Percentiles rank a stretch among this genome's conserved stretches.
phyloP scores from a whole-genome alignment of 2,113 vertebrate species.

The Lycaon pictus region DNA sequence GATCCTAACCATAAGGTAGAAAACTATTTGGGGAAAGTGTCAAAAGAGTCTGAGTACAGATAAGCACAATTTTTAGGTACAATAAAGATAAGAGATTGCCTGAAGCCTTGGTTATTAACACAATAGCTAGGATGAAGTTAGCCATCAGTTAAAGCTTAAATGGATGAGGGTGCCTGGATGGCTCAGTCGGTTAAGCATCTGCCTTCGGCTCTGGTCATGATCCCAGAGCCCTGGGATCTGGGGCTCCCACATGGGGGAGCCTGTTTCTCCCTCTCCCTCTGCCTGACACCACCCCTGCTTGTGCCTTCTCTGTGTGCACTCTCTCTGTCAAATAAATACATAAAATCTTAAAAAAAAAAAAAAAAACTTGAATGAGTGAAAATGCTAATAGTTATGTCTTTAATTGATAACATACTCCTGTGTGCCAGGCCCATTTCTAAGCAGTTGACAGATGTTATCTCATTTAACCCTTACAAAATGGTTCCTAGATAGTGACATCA shows the following conservation, averaged over 20 bases:
- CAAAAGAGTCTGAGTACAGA: neutral
- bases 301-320: too few relatives aligned
- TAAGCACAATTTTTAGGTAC: slow-evolving; percentile 5
- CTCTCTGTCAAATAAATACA: too few relatives aligned
- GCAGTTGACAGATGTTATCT: neutral
- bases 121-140: neutral
- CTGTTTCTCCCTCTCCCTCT: too few relatives aligned
- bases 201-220: too few relatives aligned
- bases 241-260: too few relatives aligned
- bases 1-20: neutral
- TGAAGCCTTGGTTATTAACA: neutral
- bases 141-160: neutral
- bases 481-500: neutral
- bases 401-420: neutral
- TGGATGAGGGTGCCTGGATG: neutral
- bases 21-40: neutral
- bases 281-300: too few relatives aligned
- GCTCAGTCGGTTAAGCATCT: too few relatives aligned
- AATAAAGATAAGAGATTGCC: slow-evolving; percentile 22
- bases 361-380: neutral
- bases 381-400: neutral
- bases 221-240: too few relatives aligned
- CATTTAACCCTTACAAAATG: neutral
- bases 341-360: too few relatives aligned
- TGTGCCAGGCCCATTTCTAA: neutral